Conservation (phyloP, 2,888 invertebrate species). For the Lottia gigantea region DNA sequence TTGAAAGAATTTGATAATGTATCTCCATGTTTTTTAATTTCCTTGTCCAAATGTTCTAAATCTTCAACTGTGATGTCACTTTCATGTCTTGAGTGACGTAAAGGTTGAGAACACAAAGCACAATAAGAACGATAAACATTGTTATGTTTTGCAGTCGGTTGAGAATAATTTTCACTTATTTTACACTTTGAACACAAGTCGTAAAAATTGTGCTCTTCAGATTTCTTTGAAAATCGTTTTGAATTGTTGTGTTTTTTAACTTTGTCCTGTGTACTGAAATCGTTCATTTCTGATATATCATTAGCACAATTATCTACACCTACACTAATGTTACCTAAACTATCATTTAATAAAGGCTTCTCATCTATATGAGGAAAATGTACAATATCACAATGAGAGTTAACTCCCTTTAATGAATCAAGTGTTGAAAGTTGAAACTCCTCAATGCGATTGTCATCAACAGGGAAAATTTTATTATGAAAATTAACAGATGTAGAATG, state of each 20-base stretch:
- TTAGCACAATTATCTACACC: background rate
- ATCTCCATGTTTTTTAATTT: background rate
- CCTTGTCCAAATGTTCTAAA: background rate
- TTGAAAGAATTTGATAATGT: background rate
- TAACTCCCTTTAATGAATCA: background rate
- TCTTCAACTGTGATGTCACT: background rate
- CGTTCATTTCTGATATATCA: background rate
- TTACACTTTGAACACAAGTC: slow-evolving; percentile 2
- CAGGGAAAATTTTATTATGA: background rate
- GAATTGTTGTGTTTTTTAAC: background rate
- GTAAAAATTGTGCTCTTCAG: background rate
- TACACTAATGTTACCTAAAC: background rate
- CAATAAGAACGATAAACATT: background rate
- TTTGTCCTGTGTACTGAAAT: background rate
- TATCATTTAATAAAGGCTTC: background rate
- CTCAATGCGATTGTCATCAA: background rate
- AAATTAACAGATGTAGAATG: background rate
- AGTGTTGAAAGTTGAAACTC: background rate
- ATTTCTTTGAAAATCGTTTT: background rate
- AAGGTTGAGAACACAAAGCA: background rate
- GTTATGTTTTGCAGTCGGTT: background rate
- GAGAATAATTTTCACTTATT: background rate
- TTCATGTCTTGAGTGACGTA: background rate
- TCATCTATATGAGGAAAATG: background rate
- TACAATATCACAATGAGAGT: background rate